phyloP scores from a whole-genome alignment of 2,797 vertebrate genomes.

The Dipus sagitta region DNA sequence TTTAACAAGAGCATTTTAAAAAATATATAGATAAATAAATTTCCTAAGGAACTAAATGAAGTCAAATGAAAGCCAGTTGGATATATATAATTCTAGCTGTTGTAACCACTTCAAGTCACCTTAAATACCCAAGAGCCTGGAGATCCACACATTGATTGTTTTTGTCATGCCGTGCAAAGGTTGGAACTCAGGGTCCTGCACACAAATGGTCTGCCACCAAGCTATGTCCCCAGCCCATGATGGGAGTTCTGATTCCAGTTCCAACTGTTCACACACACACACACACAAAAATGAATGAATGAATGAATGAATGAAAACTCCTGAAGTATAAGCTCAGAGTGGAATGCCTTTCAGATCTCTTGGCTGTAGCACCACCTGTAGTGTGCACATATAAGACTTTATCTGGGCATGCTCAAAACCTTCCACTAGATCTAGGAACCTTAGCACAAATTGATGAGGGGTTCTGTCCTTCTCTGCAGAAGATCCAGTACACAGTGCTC shows the following conservation, averaged over 20 bases:
- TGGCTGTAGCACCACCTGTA: background rate
- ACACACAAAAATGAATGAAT: too few relatives aligned
- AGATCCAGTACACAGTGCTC: background rate
- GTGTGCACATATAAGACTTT: rapidly evolving
- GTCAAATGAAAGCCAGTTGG: slow-evolving; percentile 28
- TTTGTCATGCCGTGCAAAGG: background rate
- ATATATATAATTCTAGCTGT: background rate
- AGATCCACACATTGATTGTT: background rate
- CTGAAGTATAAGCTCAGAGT: background rate
- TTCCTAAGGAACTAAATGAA: slow-evolving; percentile 46
- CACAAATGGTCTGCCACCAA: background rate
- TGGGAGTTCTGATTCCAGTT: background rate
- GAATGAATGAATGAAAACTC: background rate
- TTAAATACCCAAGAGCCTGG: background rate
- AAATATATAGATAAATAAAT: slow-evolving; percentile 7
- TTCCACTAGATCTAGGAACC: background rate
- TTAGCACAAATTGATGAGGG: background rate
- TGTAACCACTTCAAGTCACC: too few relatives aligned
- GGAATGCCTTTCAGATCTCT: background rate
- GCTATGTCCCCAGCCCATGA: background rate
- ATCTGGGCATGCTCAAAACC: background rate
- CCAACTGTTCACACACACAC: too few relatives aligned
- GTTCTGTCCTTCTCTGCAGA: background rate
- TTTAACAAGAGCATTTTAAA: background rate
- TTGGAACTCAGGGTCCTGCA: background rate